A percentile compares a stretch with the other conserved stretches of the same genome.
phyloP scores from a whole-genome alignment of 2,113 vertebrate genomes.

The Catharus bicknelli region DNA sequence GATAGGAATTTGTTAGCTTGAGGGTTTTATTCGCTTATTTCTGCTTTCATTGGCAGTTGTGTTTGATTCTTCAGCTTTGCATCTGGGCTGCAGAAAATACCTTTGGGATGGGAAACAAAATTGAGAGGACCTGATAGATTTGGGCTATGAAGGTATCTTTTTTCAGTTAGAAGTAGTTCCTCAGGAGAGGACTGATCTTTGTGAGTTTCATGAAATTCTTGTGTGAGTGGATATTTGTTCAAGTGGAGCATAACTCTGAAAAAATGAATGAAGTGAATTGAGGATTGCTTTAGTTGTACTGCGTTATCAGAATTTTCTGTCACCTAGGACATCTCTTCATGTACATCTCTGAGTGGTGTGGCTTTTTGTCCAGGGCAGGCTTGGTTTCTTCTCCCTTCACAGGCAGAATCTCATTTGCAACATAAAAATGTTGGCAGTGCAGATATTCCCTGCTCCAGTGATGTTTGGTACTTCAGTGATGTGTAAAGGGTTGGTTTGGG shows the following conservation, averaged over 20 bases:
- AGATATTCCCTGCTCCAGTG: not conserved
- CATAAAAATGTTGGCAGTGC: not conserved
- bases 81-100: not conserved
- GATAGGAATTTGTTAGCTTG: not conserved
- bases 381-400: not conserved
- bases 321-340: not conserved
- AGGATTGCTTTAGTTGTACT: not conserved
- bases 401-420: not conserved
- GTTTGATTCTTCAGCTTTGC: not conserved
- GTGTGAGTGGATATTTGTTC: not conserved
- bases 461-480: rapidly evolving
- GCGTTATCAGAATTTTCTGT: not conserved
- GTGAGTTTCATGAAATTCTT: not conserved
- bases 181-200: not conserved
- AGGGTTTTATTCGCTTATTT: not conserved
- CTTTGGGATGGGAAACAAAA: not conserved
- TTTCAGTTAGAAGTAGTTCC: not conserved
- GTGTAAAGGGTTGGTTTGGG: not conserved
- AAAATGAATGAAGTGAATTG: not conserved
- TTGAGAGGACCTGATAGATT: not conserved
- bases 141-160: not conserved
- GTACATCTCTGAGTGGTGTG: not conserved
- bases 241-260: not conserved
- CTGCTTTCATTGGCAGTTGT: not conserved
- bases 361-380: not conserved